Base-by-base conservation (phyloP, 1,140 invertebrate species). In the Homalodisca vitripennis region DNA sequence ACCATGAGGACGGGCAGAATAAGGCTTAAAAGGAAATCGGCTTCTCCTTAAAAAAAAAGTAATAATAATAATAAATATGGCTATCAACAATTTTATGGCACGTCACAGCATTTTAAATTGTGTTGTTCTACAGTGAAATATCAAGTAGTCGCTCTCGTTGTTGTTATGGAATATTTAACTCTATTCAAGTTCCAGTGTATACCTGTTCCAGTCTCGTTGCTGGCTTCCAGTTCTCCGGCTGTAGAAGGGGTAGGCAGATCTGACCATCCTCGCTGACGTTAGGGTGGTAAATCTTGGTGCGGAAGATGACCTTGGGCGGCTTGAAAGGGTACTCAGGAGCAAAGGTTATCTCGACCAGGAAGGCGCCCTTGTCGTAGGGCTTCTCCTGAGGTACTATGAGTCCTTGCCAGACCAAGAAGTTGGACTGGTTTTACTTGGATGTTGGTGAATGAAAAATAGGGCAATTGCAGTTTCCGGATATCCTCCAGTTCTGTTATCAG, bases 261-360 rank as follows among this genome's bases (percentile, higher is more conserved):
- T 99, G 96, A 1, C 98, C 98, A 76, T 98, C 98, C 78, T 99
- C 98, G 85, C 99, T 98, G 77, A 99, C 92, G 80, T 99, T 99
- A 24, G 98, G 98, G 85, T 99, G 98, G 81, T 99, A 99, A 76
- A 99, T 99, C 86, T 98, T 98, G 48, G 98, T 99, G 83, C 96
- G 97, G 80, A 99, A 99, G 78, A 90, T 94, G 77, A 99, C 95
- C 83, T 97, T 98, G 69, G 98, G 98, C 63, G 98, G 97, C 80
- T 99, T 99, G 79, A 99, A 99, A 17, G 98, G 98, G 83, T 99
- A 99, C 79, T 99, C 98, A 53, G 96, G 94, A 60, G 98, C 97
- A 80, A 98, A 99, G 80, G 95, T 94, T 67, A 99, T 98, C 82
- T 97, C 94, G 80, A 99, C 97, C 75, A 91, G 88, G 84, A 99